These are phyloP conservation scores for Pipistrellus kuhlii DNA, from an alignment of 2,797 vertebrate species.

Conservation along the genomic window DNA sequence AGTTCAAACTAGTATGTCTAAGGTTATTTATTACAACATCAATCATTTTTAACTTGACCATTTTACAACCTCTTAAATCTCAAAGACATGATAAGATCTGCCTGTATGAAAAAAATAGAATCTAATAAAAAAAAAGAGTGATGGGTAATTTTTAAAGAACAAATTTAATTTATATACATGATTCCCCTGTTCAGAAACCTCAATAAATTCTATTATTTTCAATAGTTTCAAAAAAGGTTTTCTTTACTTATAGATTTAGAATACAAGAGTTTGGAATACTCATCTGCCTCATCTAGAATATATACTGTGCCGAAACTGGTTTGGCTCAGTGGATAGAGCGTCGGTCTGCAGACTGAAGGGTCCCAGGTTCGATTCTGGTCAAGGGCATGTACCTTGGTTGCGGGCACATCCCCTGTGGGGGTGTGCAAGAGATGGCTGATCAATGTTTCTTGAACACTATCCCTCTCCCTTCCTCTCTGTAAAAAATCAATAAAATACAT, in stretches of 20 bases:
- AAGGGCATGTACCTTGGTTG: too few species aligned
- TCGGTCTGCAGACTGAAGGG: too few species aligned
- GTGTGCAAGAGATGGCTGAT: too few species aligned
- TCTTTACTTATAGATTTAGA: not conserved
- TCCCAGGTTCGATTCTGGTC: too few species aligned
- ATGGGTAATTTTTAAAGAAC: not conserved
- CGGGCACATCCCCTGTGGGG: too few species aligned
- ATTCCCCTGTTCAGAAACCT: not conserved
- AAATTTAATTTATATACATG: not conserved
- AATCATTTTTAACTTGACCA: constrained; percentile 12
- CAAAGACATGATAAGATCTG: not conserved
- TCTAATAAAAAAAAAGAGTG: not conserved
- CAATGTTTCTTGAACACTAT: too few species aligned
- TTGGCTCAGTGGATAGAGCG: too few species aligned
- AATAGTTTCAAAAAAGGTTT: not conserved
- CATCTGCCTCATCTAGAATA: not conserved
- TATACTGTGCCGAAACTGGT: too few species aligned
- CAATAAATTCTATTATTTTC: not conserved
- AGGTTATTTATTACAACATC: not conserved
- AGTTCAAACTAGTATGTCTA: not conserved
- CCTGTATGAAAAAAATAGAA: not conserved
- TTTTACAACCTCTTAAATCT: not conserved
- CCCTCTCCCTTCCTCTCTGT: too few species aligned
- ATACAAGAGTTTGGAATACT: not conserved
- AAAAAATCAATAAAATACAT: too few species aligned